Evolutionary conservation across 2,113 vertebrate species (phyloP).

Genomic region (Aramus guarauna): DNA sequence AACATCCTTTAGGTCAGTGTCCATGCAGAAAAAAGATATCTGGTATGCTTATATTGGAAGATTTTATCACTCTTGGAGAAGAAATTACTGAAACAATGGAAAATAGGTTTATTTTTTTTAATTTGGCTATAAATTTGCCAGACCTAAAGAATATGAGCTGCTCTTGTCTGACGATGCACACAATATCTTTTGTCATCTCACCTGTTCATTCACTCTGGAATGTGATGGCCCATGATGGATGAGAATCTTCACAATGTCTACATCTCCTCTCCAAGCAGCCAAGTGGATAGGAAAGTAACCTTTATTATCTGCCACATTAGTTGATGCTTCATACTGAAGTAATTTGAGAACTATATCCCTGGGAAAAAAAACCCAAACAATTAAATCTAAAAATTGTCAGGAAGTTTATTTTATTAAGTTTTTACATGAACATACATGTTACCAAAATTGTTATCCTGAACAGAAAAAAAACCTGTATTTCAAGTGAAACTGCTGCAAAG

Average conservation of each 20-base stretch:
- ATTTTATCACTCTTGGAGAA: not conserved
- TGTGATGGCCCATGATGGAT: conserved; percentile 91
- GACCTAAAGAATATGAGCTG: conserved; percentile 7
- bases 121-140: not conserved
- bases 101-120: not conserved
- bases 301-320: conserved; percentile 93
- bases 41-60: not conserved
- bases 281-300: conserved; percentile 96
- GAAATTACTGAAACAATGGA: not conserved
- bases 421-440: not conserved
- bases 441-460: not conserved
- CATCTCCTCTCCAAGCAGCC: conserved; percentile 96
- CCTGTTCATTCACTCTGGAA: conserved; percentile 96
- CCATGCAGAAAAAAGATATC: not conserved
- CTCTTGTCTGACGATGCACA: not conserved
- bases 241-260: conserved; percentile 95
- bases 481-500: not conserved
- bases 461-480: not conserved
- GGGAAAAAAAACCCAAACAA: conserved; percentile 30
- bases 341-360: conserved; percentile 96
- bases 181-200: conserved; percentile 60
- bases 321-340: conserved; percentile 93
- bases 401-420: not conserved
- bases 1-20: not conserved
- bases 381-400: not conserved